Conservation (phyloP, 2,797 vertebrate species). For the Sebastes taczanowskii region DNA sequence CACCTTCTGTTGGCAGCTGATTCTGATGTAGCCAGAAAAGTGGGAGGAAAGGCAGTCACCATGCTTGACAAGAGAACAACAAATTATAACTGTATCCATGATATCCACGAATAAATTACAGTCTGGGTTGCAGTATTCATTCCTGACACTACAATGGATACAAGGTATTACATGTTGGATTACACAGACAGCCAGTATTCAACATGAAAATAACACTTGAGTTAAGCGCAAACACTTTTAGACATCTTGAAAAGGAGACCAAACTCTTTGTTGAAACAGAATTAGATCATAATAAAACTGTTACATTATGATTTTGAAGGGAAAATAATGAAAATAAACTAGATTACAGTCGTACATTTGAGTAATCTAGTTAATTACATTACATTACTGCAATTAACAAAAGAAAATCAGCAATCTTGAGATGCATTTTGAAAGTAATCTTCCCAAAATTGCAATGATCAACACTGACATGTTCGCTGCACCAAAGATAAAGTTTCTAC, state of each 20-base stretch:
- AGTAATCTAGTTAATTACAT: slow-evolving; percentile 23
- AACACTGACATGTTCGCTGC: slow-evolving; percentile 3
- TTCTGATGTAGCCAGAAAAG: not conserved
- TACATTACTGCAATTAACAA: slow-evolving; percentile 8
- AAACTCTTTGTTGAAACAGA: not conserved
- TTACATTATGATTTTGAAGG: not conserved
- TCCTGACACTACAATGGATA: not conserved
- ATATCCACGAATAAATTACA: slow-evolving; percentile 20
- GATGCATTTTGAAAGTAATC: slow-evolving; percentile 11
- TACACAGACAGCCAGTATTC: slow-evolving; percentile 4
- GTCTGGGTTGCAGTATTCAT: not conserved
- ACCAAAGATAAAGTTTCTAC: not conserved
- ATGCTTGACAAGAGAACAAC: slow-evolving; percentile 1
- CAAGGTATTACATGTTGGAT: slow-evolving; percentile 1
- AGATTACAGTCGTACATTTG: slow-evolving; percentile 16
- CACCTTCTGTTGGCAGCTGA: slow-evolving; percentile 19
- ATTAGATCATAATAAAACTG: slow-evolving; percentile 2
- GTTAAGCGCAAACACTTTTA: not conserved
- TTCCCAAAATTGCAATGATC: slow-evolving; percentile 11
- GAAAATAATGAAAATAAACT: slow-evolving; percentile 15
- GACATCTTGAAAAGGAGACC: slow-evolving; percentile 9
- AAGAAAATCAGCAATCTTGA: slow-evolving; percentile 3
- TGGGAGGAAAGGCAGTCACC: not conserved
- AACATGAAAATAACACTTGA: slow-evolving; percentile 20
- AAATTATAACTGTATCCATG: slow-evolving; percentile 12